Percentiles rank a stretch among this genome's conserved stretches.
Evolutionary conservation across 2,113 vertebrate genomes (phyloP).

Genomic region (Thamnophis sirtalis): DNA sequence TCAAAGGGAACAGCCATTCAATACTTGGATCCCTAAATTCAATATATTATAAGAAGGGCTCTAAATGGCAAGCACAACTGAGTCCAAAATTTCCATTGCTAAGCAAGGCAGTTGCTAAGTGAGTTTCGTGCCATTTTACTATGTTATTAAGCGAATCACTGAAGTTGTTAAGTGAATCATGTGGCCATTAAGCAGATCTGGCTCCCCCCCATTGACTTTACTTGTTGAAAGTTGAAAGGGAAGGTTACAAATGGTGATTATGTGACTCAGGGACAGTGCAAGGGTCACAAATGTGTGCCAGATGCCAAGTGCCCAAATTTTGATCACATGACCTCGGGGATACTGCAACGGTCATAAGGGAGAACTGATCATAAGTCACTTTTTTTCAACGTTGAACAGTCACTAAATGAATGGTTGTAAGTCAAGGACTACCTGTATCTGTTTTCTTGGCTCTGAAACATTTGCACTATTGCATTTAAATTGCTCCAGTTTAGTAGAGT

Average conservation of each 20-base stretch:
- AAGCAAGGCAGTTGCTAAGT: background rate
- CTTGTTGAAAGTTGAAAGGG: background rate
- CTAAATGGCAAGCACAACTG: background rate
- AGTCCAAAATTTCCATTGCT: background rate
- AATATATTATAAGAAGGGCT: background rate
- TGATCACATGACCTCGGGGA: background rate
- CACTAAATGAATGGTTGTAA: background rate
- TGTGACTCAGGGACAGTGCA: background rate
- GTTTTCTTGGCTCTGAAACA: no score
- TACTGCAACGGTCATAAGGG: background rate
- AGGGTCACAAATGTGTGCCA: background rate
- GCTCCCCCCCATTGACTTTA: background rate
- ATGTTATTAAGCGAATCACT: background rate
- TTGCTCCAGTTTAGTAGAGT: background rate
- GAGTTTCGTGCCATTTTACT: background rate
- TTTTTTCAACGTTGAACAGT: background rate
- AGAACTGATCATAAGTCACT: no score
- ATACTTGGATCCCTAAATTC: background rate
- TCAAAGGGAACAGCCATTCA: background rate
- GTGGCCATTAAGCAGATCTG: background rate
- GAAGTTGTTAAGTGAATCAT: background rate
- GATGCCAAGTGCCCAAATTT: background rate
- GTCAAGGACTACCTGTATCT: background rate
- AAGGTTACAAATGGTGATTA: background rate
- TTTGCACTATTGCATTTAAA: background rate